Percentiles rank a stretch among this genome's conserved stretches.
Conservation (phyloP, 2,797 vertebrate species). For the Cossypha niveicapilla region DNA sequence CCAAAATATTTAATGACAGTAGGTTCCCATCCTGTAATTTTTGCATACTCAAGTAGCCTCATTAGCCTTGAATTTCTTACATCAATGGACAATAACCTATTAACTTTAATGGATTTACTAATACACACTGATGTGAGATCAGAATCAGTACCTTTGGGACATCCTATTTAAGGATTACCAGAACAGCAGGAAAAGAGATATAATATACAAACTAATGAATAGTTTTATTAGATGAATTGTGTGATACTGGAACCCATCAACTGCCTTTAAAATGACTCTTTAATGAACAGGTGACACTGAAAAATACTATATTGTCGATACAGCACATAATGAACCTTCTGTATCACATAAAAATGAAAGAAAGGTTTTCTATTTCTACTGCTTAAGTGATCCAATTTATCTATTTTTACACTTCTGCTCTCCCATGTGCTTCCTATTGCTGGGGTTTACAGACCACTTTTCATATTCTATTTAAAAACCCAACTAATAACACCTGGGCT, state of each 20-base stretch:
- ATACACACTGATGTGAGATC: slow-evolving; percentile 32
- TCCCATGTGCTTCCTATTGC: background rate
- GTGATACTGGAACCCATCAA: slow-evolving; percentile 35
- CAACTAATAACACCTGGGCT: background rate
- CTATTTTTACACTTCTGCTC: slow-evolving; percentile 21
- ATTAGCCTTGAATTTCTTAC: slow-evolving; percentile 58
- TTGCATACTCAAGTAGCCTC: slow-evolving; percentile 46
- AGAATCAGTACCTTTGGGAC: slow-evolving; percentile 39
- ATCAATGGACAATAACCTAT: slow-evolving; percentile 44
- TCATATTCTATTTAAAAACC: background rate
- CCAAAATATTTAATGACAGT: slow-evolving; percentile 54
- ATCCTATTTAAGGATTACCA: slow-evolving; percentile 44
- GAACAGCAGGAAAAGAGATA: slow-evolving; percentile 12
- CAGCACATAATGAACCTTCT: slow-evolving; percentile 53
- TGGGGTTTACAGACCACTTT: background rate
- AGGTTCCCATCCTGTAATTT: slow-evolving; percentile 27
- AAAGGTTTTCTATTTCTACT: slow-evolving; percentile 46
- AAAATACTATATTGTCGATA: slow-evolving; percentile 59
- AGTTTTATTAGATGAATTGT: slow-evolving; percentile 36
- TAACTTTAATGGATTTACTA: slow-evolving; percentile 55
- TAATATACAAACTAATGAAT: slow-evolving; percentile 48
- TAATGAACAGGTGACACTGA: slow-evolving; percentile 61
- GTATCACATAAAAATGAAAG: slow-evolving; percentile 63
- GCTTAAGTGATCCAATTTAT: slow-evolving; percentile 46
- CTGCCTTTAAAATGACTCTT: slow-evolving; percentile 60